A percentile compares a stretch with the other conserved stretches of the same genome.
These are phyloP conservation scores for Ophion obscuratus DNA, from an alignment of 2,888 invertebrate genomes.

Conservation along the genomic window DNA sequence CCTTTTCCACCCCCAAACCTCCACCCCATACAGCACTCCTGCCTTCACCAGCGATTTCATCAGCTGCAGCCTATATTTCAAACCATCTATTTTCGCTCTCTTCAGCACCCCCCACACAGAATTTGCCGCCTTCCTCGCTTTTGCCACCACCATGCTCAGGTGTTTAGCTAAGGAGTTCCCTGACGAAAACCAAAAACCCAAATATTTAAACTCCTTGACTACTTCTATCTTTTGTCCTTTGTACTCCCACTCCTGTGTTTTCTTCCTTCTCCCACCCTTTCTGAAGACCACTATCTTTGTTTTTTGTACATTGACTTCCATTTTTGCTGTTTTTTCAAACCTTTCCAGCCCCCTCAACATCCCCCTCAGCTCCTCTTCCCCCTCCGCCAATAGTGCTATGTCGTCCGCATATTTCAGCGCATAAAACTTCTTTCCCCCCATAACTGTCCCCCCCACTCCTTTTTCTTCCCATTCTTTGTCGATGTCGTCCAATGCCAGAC, in stretches of 20 bases:
- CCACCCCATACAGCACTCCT: background rate
- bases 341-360: background rate
- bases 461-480: conserved; percentile 18
- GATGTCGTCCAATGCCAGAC: conserved; percentile 31
- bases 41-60: background rate
- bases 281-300: too few species aligned
- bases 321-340: conserved; percentile 15
- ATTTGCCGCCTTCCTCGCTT: background rate
- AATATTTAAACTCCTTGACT: background rate
- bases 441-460: conserved; percentile 11
- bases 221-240: background rate
- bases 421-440: conserved; percentile 19
- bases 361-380: background rate
- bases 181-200: background rate
- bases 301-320: background rate
- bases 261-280: too few species aligned
- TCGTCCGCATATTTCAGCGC: conserved; percentile 26
- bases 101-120: background rate
- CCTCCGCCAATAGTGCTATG: conserved; percentile 19
- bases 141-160: background rate
- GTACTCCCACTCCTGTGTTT: too few species aligned
- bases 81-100: background rate
- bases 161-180: background rate
- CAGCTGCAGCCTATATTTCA: background rate
- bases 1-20: background rate